phyloP scores from a whole-genome alignment of 1,140 invertebrate species.

The Elysia chlorotica region DNA sequence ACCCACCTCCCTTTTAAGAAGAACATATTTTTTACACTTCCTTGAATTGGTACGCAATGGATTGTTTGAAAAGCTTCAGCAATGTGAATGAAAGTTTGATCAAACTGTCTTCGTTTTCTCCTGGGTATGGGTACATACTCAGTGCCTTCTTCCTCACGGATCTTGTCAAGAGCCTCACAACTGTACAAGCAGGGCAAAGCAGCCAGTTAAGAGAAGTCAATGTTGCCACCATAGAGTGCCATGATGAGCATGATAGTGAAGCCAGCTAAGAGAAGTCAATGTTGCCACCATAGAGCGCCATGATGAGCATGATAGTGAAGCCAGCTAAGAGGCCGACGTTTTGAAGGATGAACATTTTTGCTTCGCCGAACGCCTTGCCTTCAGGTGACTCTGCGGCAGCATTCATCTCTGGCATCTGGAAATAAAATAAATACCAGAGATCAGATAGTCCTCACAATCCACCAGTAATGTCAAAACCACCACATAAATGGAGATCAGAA shows the following conservation, averaged over 20 bases:
- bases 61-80: no score
- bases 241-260: constrained; percentile 67
- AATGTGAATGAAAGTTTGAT: no score
- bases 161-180: no score
- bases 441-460: background rate
- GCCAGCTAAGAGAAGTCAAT: constrained; percentile 5
- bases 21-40: no score
- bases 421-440: background rate
- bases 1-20: no score
- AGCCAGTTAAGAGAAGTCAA: constrained; percentile 1
- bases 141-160: no score
- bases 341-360: constrained; percentile 67
- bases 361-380: constrained; percentile 36
- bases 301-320: constrained; percentile 67
- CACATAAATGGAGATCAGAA: no score
- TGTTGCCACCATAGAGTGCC: constrained; percentile 6
- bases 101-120: no score
- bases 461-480: background rate
- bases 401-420: constrained; percentile 60
- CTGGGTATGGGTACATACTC: no score
- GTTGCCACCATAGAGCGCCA: constrained; percentile 5
- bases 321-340: constrained; percentile 79
- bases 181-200: no score
- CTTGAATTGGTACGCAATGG: no score
- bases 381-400: constrained; percentile 48